These are phyloP conservation scores for Calyptommatus sinebrachiatus DNA, from an alignment of 2,113 vertebrate species.

Conservation along the genomic window DNA sequence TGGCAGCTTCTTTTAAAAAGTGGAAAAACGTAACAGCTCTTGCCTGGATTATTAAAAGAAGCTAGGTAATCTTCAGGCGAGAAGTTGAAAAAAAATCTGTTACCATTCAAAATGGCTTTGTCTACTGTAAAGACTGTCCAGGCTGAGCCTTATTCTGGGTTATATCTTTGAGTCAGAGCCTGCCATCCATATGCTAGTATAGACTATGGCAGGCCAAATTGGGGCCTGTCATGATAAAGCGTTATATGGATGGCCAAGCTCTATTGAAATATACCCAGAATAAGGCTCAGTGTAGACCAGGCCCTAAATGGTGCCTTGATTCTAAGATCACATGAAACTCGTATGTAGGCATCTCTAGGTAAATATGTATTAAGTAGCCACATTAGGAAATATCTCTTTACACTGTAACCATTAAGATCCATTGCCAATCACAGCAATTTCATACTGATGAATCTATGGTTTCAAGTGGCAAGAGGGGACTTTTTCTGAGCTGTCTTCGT, in stretches of 20 bases:
- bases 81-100: slow-evolving; percentile 35
- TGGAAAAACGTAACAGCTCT: slow-evolving; percentile 8
- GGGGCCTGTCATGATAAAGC: no score
- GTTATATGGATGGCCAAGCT: no score
- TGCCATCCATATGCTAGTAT: no score
- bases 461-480: no score
- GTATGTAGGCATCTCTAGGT: background rate
- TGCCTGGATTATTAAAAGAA: slow-evolving; percentile 36
- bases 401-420: background rate
- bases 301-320: slow-evolving; percentile 39
- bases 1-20: slow-evolving; percentile 19
- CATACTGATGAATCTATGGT: no score
- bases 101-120: slow-evolving; percentile 52
- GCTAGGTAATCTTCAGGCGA: slow-evolving; percentile 57
- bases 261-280: no score
- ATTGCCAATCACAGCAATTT: background rate
- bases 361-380: slow-evolving; percentile 16
- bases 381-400: background rate
- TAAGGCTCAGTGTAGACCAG: no score
- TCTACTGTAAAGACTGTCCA: background rate
- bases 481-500: no score
- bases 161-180: no score
- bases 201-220: no score
- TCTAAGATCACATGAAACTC: slow-evolving; percentile 33
- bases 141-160: no score